Evolutionary conservation across 2,888 invertebrate species (phyloP).

Genomic region (Cheilosia pagana): DNA sequence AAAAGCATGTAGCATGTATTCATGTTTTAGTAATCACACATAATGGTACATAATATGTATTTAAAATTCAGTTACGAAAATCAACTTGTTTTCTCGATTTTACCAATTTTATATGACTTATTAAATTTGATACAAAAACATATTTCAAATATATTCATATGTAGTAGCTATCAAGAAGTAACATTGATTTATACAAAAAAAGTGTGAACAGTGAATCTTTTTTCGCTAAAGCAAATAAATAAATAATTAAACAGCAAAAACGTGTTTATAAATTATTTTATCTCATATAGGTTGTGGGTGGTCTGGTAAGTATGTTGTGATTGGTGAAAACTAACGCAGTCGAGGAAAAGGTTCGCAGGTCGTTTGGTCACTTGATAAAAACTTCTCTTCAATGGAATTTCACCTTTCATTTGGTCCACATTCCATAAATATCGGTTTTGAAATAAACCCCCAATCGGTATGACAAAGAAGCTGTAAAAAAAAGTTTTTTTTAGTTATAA

Average conservation of each 20-base stretch:
- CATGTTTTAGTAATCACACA: slow-evolving; percentile 11
- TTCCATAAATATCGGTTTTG: too few relatives aligned
- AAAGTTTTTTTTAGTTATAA: too few relatives aligned
- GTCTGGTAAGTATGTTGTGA: too few relatives aligned
- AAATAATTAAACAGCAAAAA: slow-evolving; percentile 22
- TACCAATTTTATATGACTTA: slow-evolving; percentile 61
- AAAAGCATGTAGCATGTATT: slow-evolving; percentile 13
- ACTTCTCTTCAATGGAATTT: too few relatives aligned
- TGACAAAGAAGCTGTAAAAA: too few relatives aligned
- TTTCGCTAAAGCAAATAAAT: slow-evolving; percentile 62
- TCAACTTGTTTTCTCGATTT: slow-evolving; percentile 18
- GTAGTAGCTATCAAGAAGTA: slow-evolving; percentile 20
- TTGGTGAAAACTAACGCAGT: too few relatives aligned
- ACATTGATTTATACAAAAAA: slow-evolving; percentile 26
- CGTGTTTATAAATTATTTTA: neutral
- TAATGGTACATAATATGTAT: slow-evolving; percentile 13
- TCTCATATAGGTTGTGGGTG: too few relatives aligned
- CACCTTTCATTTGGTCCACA: too few relatives aligned
- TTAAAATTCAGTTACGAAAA: slow-evolving; percentile 15
- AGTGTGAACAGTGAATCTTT: slow-evolving; percentile 31
- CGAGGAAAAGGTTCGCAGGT: too few relatives aligned
- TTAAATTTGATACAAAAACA: slow-evolving; percentile 62
- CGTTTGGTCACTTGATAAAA: too few relatives aligned
- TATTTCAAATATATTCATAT: slow-evolving; percentile 42
- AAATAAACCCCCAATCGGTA: too few relatives aligned